Evolutionary conservation across 30 jellyfish, hydroid and myxozoan species (phyloP), one percentile per base, ranked within the genome.

Genomic region (Phacellophora camtschatica): DNA sequence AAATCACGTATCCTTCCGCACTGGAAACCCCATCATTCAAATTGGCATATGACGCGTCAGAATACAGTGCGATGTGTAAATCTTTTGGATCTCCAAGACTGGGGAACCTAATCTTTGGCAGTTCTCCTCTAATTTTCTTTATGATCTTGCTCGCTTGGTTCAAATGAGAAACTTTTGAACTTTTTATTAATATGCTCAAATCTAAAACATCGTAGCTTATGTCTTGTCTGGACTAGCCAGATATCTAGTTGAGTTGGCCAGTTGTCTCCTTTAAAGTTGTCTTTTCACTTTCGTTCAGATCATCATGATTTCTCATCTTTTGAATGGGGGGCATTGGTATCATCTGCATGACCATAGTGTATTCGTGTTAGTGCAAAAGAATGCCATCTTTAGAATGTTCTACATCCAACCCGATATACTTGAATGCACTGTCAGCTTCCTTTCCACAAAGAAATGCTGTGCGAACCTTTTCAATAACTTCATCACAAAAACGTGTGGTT

Each of bases 21-120:
- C 23, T 31, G 12, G 80, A 69, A 10, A 43, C 83, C 71, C 83
- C 83, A 69, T 43, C 71, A 43, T 22, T 42, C 12, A 69, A 45
- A 46, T 43, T 55, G 30, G 69, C 73, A 66, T 66, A 66, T 15
- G 83, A 69, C 16, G 83, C 83, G 36, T 69, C 83, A 69, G 83
- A 69, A 69, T 19, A 69, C 36, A 54, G 65, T 69, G 83, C 83
- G 31, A 69, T 0, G 50, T 54, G 56, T 19, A 37, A 24, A 54
- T 41, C 83, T 69, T 69, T 25, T 69, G 68, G 83, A 19, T 35
- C 22, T 5, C 83, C 46, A 69, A 69, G 66, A 54, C 46, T 19
- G 22, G 83, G 83, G 42, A 69, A 69, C 22, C 57, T 23, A 59
- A 59, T 59, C 18, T 59, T 46, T 18, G 28, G n/a, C 6, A 31